Conservation (phyloP, 2,797 vertebrate genomes). For the Tolypeutes matacus region DNA sequence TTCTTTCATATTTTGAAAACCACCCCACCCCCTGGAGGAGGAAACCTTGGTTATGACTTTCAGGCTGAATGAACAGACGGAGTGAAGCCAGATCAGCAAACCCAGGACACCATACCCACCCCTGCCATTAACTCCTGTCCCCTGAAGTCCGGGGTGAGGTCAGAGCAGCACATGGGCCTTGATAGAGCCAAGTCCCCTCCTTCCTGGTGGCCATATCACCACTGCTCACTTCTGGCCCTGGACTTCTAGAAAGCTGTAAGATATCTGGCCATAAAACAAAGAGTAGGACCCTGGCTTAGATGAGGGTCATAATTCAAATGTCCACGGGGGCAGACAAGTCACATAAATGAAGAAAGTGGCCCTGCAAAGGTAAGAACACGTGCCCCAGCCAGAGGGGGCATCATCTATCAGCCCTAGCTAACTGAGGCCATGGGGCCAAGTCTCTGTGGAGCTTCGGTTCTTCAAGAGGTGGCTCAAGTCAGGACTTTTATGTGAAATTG, state of each 20-base stretch:
- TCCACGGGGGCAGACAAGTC: not conserved
- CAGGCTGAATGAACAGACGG: conserved; percentile 66
- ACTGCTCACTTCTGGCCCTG: not conserved
- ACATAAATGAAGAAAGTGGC: not conserved
- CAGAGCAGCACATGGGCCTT: not conserved
- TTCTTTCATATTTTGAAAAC: conserved; percentile 63
- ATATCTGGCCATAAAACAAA: not conserved
- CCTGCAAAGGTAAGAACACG: conserved; percentile 42
- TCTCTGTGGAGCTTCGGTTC: not conserved
- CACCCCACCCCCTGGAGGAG: conserved; percentile 59
- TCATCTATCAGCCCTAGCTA: not conserved
- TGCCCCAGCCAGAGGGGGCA: not conserved
- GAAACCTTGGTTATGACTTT: conserved; percentile 68
- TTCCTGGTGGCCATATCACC: not conserved
- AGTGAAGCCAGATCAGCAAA: conserved; percentile 5
- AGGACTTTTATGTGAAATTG: conserved; percentile 8
- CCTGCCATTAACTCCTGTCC: not conserved
- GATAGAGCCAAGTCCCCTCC: not conserved
- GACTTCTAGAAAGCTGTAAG: not conserved
- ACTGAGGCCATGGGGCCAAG: not conserved
- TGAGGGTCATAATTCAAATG: not conserved
- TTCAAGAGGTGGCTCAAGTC: not conserved
- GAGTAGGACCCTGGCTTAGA: not conserved
- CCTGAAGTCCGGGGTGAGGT: not conserved
- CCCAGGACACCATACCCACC: not conserved